A percentile compares a stretch with the other conserved stretches of the same genome.
Evolutionary conservation across 2,113 vertebrate genomes (phyloP).

Genomic region (Sebastes schlegelii): DNA sequence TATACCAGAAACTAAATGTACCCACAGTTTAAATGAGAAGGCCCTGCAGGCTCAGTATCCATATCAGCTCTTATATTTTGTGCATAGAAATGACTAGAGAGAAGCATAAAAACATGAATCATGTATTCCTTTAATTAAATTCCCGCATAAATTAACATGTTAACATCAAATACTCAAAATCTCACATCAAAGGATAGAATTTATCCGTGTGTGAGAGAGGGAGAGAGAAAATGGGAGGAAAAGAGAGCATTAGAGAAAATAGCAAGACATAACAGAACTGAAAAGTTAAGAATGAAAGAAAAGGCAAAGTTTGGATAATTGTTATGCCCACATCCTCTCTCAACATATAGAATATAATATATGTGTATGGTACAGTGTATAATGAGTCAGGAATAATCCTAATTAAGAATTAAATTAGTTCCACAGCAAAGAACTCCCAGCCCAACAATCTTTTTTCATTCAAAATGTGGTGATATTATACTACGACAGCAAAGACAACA

Average conservation of each 20-base stretch:
- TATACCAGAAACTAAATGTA: constrained; percentile 10
- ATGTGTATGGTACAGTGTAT: neutral
- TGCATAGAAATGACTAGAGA: constrained; percentile 14
- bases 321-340: neutral
- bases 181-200: constrained; percentile 45
- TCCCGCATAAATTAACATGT: constrained; percentile 50
- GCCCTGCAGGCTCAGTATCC: neutral
- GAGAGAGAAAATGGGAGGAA: neutral
- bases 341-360: neutral
- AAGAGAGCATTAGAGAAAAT: neutral
- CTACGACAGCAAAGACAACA: neutral
- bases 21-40: constrained; percentile 7
- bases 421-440: too few species aligned
- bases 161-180: constrained; percentile 31
- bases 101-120: constrained; percentile 30
- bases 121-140: constrained; percentile 41
- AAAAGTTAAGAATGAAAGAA: neutral
- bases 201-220: neutral
- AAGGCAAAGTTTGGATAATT: neutral
- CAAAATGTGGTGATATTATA: neutral
- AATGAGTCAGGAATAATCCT: neutral
- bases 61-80: neutral
- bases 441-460: neutral
- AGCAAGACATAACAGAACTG: neutral
- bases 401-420: neutral